phyloP scores from a whole-genome alignment of 2,797 vertebrate genomes.

The Hydrolagus colliei region DNA sequence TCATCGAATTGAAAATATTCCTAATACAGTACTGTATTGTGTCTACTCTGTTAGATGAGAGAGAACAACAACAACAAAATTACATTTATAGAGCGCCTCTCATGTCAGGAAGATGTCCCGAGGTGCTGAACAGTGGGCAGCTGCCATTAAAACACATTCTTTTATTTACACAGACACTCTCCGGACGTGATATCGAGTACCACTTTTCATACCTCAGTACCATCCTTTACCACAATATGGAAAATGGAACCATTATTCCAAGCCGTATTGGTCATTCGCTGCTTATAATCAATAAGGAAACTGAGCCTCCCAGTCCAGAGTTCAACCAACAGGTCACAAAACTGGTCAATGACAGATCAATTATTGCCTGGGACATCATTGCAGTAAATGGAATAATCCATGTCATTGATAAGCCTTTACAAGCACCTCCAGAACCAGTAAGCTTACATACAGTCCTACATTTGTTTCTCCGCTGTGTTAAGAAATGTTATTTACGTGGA shows the following conservation, averaged over 20 bases:
- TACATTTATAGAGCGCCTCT: no score
- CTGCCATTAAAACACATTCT: background rate
- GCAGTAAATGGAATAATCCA: constrained; percentile 89
- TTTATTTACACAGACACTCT: constrained; percentile 64
- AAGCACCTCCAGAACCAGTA: constrained; percentile 57
- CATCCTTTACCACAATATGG: constrained; percentile 62
- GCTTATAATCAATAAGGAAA: constrained; percentile 48
- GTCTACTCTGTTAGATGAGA: background rate
- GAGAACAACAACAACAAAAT: background rate
- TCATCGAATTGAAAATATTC: no score
- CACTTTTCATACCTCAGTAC: constrained; percentile 64
- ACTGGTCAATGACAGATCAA: constrained; percentile 63
- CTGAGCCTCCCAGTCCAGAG: constrained; percentile 45
- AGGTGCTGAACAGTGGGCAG: no score
- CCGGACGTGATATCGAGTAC: constrained; percentile 73
- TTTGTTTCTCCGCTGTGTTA: background rate
- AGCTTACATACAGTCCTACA: background rate
- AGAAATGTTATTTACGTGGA: no score
- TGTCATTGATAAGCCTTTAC: constrained; percentile 71
- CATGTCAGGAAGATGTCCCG: no score
- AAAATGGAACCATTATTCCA: constrained; percentile 65
- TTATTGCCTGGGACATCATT: constrained; percentile 66
- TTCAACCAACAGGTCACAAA: background rate
- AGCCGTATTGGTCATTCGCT: constrained; percentile 69
- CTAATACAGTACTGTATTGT: no score